phyloP scores from a whole-genome alignment of 2,797 vertebrate genomes.

The Gymnodraco acuticeps region DNA sequence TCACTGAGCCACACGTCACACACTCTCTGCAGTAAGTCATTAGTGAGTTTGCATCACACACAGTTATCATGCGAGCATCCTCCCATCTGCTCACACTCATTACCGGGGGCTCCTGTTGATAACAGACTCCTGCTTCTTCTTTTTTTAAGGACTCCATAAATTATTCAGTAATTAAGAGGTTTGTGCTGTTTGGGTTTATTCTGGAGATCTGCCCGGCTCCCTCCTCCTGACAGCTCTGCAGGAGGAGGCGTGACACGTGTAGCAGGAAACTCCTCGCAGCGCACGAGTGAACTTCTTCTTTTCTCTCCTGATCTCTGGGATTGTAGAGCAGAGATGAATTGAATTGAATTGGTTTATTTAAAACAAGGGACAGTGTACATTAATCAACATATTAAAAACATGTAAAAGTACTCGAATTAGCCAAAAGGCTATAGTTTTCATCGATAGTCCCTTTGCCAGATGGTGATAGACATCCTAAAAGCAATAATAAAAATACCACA shows the following conservation, averaged over 20 bases:
- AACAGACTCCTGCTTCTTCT: constrained; percentile 47
- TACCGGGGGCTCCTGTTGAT: constrained; percentile 54
- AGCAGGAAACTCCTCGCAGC: constrained; percentile 26
- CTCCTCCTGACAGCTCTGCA: constrained; percentile 37
- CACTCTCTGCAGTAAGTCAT: constrained; percentile 57
- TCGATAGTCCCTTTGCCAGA: too few relatives aligned
- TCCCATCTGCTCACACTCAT: constrained; percentile 71
- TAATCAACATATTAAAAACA: too few relatives aligned
- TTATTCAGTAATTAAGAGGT: constrained; percentile 73
- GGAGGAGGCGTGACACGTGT: constrained; percentile 26
- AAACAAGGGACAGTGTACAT: too few relatives aligned
- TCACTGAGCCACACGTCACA: constrained; percentile 36
- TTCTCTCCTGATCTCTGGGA: not conserved
- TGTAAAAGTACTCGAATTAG: too few relatives aligned
- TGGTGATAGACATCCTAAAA: too few relatives aligned
- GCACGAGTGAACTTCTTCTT: constrained; percentile 12
- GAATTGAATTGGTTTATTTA: too few relatives aligned
- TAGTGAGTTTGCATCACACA: constrained; percentile 60
- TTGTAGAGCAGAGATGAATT: not conserved
- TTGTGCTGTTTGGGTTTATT: constrained; percentile 54
- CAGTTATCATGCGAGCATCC: constrained; percentile 58
- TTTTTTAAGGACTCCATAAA: constrained; percentile 49
- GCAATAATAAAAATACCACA: too few relatives aligned
- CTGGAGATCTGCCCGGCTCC: constrained; percentile 35
- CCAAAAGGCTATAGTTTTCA: too few relatives aligned